phyloP scores from a whole-genome alignment of 2,888 invertebrate genomes.

The Embidobia sp. region DNA sequence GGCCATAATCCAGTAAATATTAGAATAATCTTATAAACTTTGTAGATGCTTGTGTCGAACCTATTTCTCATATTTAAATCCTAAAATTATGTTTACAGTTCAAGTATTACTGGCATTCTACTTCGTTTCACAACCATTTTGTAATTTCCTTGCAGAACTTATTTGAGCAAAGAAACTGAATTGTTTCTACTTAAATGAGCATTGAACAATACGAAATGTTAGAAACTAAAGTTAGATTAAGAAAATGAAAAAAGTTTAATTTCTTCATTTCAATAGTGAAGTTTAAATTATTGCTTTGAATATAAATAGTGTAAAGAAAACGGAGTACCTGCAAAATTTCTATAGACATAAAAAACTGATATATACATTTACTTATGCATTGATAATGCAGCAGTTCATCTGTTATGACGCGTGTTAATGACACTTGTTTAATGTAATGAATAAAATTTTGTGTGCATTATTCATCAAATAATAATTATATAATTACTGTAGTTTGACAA shows the following conservation, averaged over 20 bases:
- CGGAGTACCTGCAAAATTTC: too few relatives aligned
- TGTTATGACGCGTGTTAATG: neutral
- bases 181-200: too few relatives aligned
- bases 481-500: neutral
- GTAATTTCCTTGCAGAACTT: too few relatives aligned
- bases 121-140: too few relatives aligned
- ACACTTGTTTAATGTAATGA: neutral
- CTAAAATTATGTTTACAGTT: neutral
- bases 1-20: slow-evolving; percentile 2
- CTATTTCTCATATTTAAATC: neutral
- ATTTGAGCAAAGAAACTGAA: too few relatives aligned
- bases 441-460: neutral
- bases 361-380: neutral
- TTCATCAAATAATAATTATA: neutral
- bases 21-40: neutral
- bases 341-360: neutral
- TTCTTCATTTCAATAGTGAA: too few relatives aligned
- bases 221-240: too few relatives aligned
- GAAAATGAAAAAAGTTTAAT: too few relatives aligned
- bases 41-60: neutral
- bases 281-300: too few relatives aligned
- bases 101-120: neutral
- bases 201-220: too few relatives aligned
- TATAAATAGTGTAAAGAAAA: too few relatives aligned
- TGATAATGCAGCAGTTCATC: too few relatives aligned